A percentile compares a stretch with the other conserved stretches of the same genome.
Evolutionary conservation across 2,888 invertebrate species (phyloP).

Genomic region (Drosophila antonietae): DNA sequence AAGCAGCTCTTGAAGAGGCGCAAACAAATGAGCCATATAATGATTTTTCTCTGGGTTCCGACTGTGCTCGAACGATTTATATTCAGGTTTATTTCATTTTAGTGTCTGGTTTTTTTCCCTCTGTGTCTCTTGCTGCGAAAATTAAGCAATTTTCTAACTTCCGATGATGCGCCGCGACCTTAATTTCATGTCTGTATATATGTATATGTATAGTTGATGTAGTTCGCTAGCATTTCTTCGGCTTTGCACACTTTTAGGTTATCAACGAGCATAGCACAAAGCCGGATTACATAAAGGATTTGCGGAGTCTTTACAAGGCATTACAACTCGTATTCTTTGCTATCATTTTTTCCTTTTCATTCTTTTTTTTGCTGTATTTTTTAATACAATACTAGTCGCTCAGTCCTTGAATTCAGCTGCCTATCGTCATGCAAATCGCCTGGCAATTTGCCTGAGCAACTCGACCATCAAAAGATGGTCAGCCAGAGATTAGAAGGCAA

Average conservation of each 20-base stretch:
- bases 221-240: conserved; percentile 61
- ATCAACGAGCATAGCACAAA: conserved; percentile 63
- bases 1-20: conserved; percentile 69
- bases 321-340: conserved; percentile 50
- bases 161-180: conserved; percentile 29
- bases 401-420: conserved; percentile 23
- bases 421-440: conserved; percentile 63
- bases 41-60: conserved; percentile 56
- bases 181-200: conserved; percentile 7
- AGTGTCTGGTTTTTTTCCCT: background rate
- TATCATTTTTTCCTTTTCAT: conserved; percentile 30
- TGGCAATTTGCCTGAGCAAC: conserved; percentile 59
- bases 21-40: conserved; percentile 75
- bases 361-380: conserved; percentile 3
- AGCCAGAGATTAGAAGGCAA: conserved; percentile 51
- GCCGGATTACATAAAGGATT: conserved; percentile 75
- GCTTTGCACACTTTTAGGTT: conserved; percentile 76
- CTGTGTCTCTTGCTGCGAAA: conserved; percentile 44
- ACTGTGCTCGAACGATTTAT: conserved; percentile 48
- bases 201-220: conserved; percentile 35
- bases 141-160: conserved; percentile 70
- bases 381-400: conserved; percentile 49
- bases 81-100: conserved; percentile 36
- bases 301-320: conserved; percentile 63
- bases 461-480: conserved; percentile 65